A percentile compares a stretch with the other conserved stretches of the same genome.
Evolutionary conservation across 2,888 invertebrate genomes (phyloP).

Genomic region (Conchocele bisecta): DNA sequence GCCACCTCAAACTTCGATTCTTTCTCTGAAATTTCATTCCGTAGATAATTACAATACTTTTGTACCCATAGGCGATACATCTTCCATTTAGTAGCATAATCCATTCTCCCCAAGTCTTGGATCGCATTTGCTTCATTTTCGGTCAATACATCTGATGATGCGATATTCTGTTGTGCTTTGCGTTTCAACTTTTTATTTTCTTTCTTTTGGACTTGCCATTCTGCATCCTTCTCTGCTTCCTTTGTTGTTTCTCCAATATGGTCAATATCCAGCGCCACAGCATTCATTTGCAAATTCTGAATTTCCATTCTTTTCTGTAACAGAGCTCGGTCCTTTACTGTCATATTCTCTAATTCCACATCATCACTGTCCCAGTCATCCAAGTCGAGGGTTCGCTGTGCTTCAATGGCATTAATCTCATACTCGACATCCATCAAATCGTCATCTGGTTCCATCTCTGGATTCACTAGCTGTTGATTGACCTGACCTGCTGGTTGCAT

Average conservation of each 20-base stretch:
- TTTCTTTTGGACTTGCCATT: constrained; percentile 41
- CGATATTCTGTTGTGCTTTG: constrained; percentile 51
- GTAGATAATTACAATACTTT: constrained; percentile 51
- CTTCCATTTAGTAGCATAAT: constrained; percentile 81
- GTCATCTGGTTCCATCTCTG: too few relatives aligned
- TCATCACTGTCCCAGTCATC: too few relatives aligned
- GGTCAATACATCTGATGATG: constrained; percentile 59
- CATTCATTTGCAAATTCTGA: too few relatives aligned
- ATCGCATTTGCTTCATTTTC: constrained; percentile 59
- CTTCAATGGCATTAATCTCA: constrained; percentile 57
- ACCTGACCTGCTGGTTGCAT: constrained; percentile 10
- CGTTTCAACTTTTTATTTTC: constrained; percentile 53
- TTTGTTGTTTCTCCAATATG: constrained; percentile 28
- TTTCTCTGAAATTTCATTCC: constrained; percentile 54
- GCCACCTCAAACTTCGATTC: constrained; percentile 65
- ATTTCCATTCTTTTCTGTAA: too few relatives aligned
- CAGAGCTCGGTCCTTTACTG: too few relatives aligned
- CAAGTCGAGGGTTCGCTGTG: too few relatives aligned
- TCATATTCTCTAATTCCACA: too few relatives aligned
- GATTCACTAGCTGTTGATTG: constrained; percentile 42
- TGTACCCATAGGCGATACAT: constrained; percentile 81
- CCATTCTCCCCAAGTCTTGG: constrained; percentile 69
- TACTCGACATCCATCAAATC: constrained; percentile 58
- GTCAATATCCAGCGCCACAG: constrained; percentile 36
- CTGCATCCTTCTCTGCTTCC: constrained; percentile 13